phyloP scores from a whole-genome alignment of 2,113 vertebrate species.

The Erythrolamprus reginae region DNA sequence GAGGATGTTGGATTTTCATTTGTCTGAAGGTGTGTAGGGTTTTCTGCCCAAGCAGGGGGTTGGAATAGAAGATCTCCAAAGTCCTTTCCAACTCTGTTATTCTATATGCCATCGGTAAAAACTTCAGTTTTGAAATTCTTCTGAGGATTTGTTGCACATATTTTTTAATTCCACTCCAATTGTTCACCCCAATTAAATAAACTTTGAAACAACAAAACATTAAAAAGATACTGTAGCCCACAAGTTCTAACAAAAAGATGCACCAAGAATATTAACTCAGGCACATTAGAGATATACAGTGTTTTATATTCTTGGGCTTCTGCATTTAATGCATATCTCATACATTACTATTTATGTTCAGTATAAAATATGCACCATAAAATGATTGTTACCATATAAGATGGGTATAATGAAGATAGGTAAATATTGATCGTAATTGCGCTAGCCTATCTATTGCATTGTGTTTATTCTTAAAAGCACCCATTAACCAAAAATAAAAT shows the following conservation, averaged over 20 bases:
- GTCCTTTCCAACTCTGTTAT: no score
- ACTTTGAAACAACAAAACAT: not conserved
- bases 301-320: constrained; percentile 1
- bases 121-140: not conserved
- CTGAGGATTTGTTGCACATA: not conserved
- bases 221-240: not conserved
- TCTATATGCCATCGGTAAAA: not conserved
- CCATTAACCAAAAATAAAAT: not conserved
- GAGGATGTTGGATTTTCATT: no score
- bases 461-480: not conserved
- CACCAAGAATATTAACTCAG: constrained; percentile 2
- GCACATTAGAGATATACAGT: not conserved
- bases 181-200: not conserved
- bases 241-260: not conserved
- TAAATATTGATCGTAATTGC: constrained; percentile 11
- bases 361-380: constrained; percentile 22
- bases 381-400: constrained; percentile 3
- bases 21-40: no score
- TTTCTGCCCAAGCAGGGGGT: no score
- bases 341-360: constrained; percentile 20
- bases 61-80: no score
- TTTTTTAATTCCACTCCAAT: not conserved
- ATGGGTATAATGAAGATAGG: not conserved
- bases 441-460: not conserved
- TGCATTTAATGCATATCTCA: constrained; percentile 16